phyloP scores from a whole-genome alignment of 2,113 vertebrate species.

The Girardinichthys multiradiatus region DNA sequence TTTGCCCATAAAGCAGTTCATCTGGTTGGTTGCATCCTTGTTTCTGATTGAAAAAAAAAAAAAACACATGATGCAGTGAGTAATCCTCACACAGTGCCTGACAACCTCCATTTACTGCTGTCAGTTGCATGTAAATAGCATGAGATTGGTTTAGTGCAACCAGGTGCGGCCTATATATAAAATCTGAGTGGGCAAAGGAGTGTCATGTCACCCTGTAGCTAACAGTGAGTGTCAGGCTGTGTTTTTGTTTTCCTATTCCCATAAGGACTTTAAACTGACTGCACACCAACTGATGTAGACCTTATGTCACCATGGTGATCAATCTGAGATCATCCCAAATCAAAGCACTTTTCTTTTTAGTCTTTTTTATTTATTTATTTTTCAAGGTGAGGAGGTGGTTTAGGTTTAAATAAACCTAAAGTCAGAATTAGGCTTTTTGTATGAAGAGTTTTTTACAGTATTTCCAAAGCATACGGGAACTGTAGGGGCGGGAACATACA shows the following conservation, averaged over 20 bases:
- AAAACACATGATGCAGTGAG: neutral
- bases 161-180: slow-evolving; percentile 41
- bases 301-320: neutral
- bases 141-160: slow-evolving; percentile 17
- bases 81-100: neutral
- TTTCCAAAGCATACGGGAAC: neutral
- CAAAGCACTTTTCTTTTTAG: neutral
- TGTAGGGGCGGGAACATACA: slow-evolving; percentile 35
- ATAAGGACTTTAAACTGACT: slow-evolving; percentile 8
- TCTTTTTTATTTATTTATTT: neutral
- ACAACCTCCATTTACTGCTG: slow-evolving; percentile 14
- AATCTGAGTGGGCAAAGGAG: slow-evolving; percentile 40
- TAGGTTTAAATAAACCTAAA: neutral
- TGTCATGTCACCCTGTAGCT: slow-evolving; percentile 40
- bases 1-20: neutral
- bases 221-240: slow-evolving; percentile 18
- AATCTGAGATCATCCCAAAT: neutral
- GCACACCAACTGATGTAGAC: neutral
- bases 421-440: neutral
- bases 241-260: neutral
- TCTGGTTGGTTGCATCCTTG: neutral
- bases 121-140: slow-evolving; percentile 19
- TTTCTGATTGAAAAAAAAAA: neutral
- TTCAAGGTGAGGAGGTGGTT: neutral
- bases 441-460: slow-evolving; percentile 3